phyloP scores from a whole-genome alignment of 2,888 invertebrate genomes.

The Campoletis raptor region DNA sequence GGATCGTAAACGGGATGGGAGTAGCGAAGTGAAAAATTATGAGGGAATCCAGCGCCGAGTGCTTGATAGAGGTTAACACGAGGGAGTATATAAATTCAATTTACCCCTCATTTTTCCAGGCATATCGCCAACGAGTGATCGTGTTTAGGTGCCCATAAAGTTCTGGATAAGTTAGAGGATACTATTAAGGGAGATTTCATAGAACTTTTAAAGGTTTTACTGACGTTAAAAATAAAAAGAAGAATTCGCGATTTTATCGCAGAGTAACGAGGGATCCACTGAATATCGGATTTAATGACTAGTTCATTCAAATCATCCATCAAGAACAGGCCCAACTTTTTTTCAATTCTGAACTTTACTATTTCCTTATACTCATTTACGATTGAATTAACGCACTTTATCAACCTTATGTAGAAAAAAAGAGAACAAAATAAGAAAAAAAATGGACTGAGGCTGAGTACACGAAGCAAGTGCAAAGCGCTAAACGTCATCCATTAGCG shows the following conservation, averaged over 20 bases:
- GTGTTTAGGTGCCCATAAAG: background rate
- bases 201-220: background rate
- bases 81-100: conserved; percentile 55
- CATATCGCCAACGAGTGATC: conserved; percentile 24
- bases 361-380: conserved; percentile 22
- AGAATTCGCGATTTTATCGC: background rate
- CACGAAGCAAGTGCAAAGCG: conserved; percentile 31
- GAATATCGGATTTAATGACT: background rate
- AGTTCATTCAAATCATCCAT: conserved; percentile 14
- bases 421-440: conserved; percentile 22
- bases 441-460: conserved; percentile 14
- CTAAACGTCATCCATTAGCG: conserved; percentile 73
- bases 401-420: conserved; percentile 10
- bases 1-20: conserved; percentile 52
- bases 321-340: background rate
- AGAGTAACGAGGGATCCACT: background rate
- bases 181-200: background rate
- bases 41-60: conserved; percentile 42
- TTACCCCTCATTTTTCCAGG: conserved; percentile 47
- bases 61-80: conserved; percentile 31
- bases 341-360: background rate
- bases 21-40: conserved; percentile 48
- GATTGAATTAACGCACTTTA: conserved; percentile 43
- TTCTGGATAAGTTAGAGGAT: background rate
- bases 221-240: background rate